A percentile compares a stretch with the other conserved stretches of the same genome.
Conservation (phyloP, 2,113 vertebrate genomes). For the Phalacrocorax pelagicus region DNA sequence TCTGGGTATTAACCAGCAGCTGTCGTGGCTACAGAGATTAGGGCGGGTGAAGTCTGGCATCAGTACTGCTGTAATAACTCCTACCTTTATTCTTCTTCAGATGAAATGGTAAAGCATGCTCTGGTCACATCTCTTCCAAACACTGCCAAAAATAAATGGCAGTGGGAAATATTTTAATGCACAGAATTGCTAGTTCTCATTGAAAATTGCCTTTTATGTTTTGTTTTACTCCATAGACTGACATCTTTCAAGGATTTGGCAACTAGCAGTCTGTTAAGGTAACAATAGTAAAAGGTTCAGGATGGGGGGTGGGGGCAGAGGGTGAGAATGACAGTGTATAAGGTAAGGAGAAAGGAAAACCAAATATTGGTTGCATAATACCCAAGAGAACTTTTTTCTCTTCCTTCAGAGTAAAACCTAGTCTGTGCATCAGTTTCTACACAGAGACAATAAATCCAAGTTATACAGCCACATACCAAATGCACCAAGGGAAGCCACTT, state of each 20-base stretch:
- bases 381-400: background rate
- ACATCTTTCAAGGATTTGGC: background rate
- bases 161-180: background rate
- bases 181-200: background rate
- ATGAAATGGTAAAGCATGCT: background rate
- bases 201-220: background rate
- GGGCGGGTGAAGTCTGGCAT: background rate
- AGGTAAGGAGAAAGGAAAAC: background rate
- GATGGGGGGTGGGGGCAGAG: background rate
- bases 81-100: background rate
- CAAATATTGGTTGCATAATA: background rate
- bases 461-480: background rate
- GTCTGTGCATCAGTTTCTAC: background rate
- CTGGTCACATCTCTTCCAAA: background rate
- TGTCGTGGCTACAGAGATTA: background rate
- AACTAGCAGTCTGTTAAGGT: background rate
- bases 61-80: background rate
- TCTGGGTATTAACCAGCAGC: background rate
- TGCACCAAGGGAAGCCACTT: background rate
- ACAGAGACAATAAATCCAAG: constrained; percentile 4
- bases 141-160: background rate
- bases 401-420: background rate
- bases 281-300: background rate
- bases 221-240: background rate
- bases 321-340: background rate